These are phyloP conservation scores for Leptopilina syphax DNA, from an alignment of 2,888 invertebrate genomes.

Conservation along the genomic window DNA sequence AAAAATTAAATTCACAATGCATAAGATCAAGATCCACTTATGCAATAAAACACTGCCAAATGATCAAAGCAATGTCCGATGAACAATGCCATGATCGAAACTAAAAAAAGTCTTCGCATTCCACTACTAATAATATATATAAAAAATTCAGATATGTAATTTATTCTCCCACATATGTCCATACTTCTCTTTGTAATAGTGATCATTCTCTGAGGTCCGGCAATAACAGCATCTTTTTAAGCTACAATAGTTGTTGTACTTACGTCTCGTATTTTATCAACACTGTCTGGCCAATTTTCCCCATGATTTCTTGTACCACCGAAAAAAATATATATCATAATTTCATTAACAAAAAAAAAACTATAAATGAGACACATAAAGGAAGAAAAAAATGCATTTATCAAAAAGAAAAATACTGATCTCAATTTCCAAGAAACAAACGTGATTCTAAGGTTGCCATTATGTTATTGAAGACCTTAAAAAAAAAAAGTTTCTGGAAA, in stretches of 20 bases:
- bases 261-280: constrained; percentile 74
- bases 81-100: constrained; percentile 25
- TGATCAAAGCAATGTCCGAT: constrained; percentile 1
- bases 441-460: constrained; percentile 31
- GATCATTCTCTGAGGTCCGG: constrained; percentile 68
- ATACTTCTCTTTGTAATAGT: constrained; percentile 32
- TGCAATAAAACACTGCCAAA: constrained; percentile 34
- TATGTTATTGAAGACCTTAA: constrained; percentile 15
- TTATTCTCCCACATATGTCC: constrained; percentile 17
- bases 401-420: constrained; percentile 21
- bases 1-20: background rate
- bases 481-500: constrained; percentile 36
- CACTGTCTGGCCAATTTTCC: constrained; percentile 62
- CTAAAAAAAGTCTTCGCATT: constrained; percentile 30
- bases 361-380: background rate
- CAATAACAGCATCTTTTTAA: constrained; percentile 70
- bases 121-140: background rate
- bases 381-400: background rate
- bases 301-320: constrained; percentile 48
- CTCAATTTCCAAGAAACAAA: constrained; percentile 33
- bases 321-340: constrained; percentile 3
- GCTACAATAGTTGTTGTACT: constrained; percentile 76
- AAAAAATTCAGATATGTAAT: constrained; percentile 19
- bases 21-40: constrained; percentile 13
- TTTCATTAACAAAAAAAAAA: background rate